Base-by-base conservation (phyloP, 2,888 invertebrate genomes). In the Drosophila rellima region DNA sequence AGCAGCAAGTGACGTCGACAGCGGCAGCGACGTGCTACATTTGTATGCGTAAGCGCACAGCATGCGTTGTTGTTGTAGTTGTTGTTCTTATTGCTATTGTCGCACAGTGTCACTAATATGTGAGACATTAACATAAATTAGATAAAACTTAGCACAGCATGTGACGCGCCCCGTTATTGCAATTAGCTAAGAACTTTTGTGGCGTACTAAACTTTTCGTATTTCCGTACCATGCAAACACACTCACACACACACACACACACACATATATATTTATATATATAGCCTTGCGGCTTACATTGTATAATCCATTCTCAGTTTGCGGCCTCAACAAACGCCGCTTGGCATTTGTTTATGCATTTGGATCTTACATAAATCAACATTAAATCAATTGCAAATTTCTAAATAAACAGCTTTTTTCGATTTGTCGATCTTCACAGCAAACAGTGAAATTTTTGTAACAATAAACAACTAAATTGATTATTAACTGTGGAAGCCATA, bases 401-500 rank as follows among this genome's bases (percentile, higher is more conserved):
- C 59, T 74, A 69, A 62, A 64, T 56, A 74, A 76, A 78, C 66
- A 70, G 60, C 64, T 56, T 64, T 59, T 20, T 26, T 26, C 10
- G 18, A 40, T 40, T 18, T 40, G 47, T 59, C 51, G 51, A 51
- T 65, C 70, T 78, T 78, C 64, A 56, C 80, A 73, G 44, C 63
- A 57, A 73, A 61, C 65, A 72, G 55, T 60, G 48, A 57, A 60
- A 42, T 40, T 77, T 66, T 80, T 77, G 71, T 87, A 80, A 78
- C 70, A 82, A 78, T 76, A 86, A 84, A 85, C 79, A 86, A 78
- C 69, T 70, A 81, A 88, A 81, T 79, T 77, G 81, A 87, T 81
- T 88, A 80, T 88, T 74, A 70, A 78, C 70, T 68, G 45, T 70
- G 56, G 70, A 69, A 78, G 69, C 56, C 59, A 67, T 52, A 70